Conservation (phyloP, 2,888 invertebrate genomes). For the Allygus modestus region DNA sequence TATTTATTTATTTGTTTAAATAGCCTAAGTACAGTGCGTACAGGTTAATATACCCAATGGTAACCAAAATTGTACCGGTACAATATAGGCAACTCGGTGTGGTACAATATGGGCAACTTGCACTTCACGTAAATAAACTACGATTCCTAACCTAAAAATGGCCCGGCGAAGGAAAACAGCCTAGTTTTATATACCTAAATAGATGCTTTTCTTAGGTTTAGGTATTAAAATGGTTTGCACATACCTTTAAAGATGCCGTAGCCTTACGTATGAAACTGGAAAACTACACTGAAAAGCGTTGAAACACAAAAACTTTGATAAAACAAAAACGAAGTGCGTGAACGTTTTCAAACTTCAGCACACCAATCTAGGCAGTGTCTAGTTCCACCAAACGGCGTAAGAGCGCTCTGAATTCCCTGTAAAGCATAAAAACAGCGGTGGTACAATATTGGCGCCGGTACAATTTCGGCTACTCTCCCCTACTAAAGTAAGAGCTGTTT, state of each 20-base stretch:
- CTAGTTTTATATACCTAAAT: slow-evolving; percentile 28
- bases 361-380: not conserved
- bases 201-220: slow-evolving; percentile 10
- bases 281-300: slow-evolving; percentile 14
- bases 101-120: slow-evolving; percentile 50
- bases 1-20: not conserved
- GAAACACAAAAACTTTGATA: slow-evolving; percentile 36
- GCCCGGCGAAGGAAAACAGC: not conserved
- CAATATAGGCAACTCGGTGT: slow-evolving; percentile 28
- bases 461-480: slow-evolving; percentile 45
- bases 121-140: not conserved
- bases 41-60: slow-evolving; percentile 9
- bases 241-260: slow-evolving; percentile 29
- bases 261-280: slow-evolving; percentile 11
- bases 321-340: not conserved
- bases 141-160: slow-evolving; percentile 16
- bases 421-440: slow-evolving; percentile 47
- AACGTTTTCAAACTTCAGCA: not conserved
- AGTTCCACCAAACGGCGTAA: not conserved
- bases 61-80: slow-evolving; percentile 49
- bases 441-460: slow-evolving; percentile 49
- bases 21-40: not conserved
- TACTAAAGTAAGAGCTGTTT: no score
- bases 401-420: slow-evolving; percentile 24
- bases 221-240: slow-evolving; percentile 24